These are phyloP conservation scores for Morone chrysops DNA, from an alignment of 2,113 vertebrate genomes.

Conservation along the genomic window DNA sequence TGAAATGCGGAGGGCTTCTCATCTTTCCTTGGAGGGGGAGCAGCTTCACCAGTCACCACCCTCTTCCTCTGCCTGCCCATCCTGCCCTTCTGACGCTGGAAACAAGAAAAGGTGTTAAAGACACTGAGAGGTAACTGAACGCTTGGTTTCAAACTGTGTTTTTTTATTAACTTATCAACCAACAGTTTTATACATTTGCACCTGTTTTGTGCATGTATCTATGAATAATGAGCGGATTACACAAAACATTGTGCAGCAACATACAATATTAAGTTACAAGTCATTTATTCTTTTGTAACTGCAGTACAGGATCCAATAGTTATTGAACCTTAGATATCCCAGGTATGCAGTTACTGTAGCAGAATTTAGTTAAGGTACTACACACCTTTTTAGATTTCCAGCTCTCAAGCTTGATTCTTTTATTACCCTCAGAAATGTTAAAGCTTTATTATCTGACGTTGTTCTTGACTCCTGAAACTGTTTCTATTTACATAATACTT, in stretches of 20 bases:
- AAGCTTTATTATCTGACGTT: neutral
- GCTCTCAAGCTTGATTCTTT: neutral
- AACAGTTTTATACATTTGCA: neutral
- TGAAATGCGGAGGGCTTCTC: slow-evolving; percentile 78
- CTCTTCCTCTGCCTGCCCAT: slow-evolving; percentile 87
- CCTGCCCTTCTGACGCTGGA: slow-evolving; percentile 70
- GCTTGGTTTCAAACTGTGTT: neutral
- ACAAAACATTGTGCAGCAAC: neutral
- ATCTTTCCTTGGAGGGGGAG: slow-evolving; percentile 78
- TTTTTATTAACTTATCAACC: neutral
- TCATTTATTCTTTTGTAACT: neutral
- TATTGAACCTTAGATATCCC: neutral
- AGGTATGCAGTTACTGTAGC: neutral
- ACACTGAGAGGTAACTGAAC: neutral
- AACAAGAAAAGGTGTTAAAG: slow-evolving; percentile 7
- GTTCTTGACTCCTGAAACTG: neutral
- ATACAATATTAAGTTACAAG: neutral
- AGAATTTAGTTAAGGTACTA: neutral
- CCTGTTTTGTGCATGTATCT: neutral
- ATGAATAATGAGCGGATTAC: neutral
- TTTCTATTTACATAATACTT: neutral
- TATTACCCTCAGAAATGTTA: neutral
- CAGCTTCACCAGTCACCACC: slow-evolving; percentile 74
- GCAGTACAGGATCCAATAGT: neutral
- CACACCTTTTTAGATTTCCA: neutral